Evolutionary conservation across 2,113 vertebrate genomes (phyloP).

Genomic region (Eupsittula cactorum): DNA sequence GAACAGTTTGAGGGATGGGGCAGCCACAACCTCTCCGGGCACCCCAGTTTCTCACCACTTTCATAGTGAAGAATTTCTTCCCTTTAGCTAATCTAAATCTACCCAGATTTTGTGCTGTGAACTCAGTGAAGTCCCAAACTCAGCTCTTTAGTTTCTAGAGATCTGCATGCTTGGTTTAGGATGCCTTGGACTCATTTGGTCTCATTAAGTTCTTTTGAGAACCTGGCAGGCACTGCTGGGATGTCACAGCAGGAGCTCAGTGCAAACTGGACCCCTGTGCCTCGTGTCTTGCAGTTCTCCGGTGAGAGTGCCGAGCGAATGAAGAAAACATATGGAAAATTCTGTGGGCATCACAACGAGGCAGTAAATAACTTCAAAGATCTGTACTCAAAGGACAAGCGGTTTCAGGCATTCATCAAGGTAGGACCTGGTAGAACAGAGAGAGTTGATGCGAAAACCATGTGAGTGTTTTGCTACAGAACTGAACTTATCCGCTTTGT

Average conservation of each 20-base stretch:
- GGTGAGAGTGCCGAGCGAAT: constrained; percentile 86
- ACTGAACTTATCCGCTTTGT: neutral
- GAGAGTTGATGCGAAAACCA: fast-evolving
- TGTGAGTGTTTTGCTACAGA: neutral
- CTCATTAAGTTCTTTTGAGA: neutral
- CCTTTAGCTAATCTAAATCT: neutral
- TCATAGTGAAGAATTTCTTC: neutral
- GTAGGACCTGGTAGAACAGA: constrained; percentile 64
- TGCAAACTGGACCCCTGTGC: neutral
- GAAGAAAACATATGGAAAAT: constrained; percentile 91
- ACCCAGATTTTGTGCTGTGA: neutral
- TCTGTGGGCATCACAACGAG: constrained; percentile 95
- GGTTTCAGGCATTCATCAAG: constrained; percentile 94
- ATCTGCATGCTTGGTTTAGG: neutral
- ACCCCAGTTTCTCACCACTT: neutral
- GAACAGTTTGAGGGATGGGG: neutral
- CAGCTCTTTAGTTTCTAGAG: neutral
- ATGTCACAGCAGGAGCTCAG: neutral
- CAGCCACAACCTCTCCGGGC: neutral
- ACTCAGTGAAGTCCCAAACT: neutral
- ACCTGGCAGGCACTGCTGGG: neutral
- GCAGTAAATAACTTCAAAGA: constrained; percentile 95
- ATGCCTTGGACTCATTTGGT: neutral
- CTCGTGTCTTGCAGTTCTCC: constrained; percentile 83
- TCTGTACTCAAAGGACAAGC: constrained; percentile 88